Conservation (phyloP, 2,888 invertebrate genomes). For the Pyrrhia umbra region DNA sequence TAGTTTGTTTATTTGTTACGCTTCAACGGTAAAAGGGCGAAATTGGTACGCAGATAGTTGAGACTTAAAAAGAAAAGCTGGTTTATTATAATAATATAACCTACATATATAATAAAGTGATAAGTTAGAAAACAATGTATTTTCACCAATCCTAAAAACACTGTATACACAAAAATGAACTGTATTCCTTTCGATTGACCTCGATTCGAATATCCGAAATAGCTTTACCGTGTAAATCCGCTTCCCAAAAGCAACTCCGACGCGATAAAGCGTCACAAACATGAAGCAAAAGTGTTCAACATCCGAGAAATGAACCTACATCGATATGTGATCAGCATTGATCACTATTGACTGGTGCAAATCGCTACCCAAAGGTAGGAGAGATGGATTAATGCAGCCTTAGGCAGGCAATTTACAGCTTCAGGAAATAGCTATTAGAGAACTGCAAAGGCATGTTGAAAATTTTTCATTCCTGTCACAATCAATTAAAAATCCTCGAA, state of each 20-base stretch:
- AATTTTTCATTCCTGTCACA: no score
- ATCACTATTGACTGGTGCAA: slow-evolving; percentile 19
- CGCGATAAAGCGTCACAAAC: not conserved
- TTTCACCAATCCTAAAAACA: slow-evolving; percentile 1
- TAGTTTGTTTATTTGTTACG: no score
- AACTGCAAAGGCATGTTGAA: no score
- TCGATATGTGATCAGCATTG: not conserved
- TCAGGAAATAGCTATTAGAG: not conserved
- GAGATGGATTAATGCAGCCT: not conserved
- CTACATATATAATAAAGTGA: no score
- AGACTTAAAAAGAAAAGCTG: no score
- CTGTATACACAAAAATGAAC: not conserved
- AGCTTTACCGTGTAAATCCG: slow-evolving; percentile 1
- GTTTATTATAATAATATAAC: no score
- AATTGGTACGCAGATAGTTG: no score
- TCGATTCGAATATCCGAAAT: slow-evolving; percentile 13
- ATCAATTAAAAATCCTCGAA: no score
- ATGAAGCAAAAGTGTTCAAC: slow-evolving; percentile 21
- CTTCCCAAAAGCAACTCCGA: not conserved
- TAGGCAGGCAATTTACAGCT: slow-evolving; percentile 13
- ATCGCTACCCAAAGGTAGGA: slow-evolving; percentile 13
- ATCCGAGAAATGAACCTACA: slow-evolving; percentile 4
- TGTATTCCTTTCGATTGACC: not conserved
- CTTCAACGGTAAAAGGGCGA: no score
- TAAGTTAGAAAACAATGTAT: no score